These are phyloP conservation scores for Eretmodus cyanostictus DNA, from an alignment of 2,113 vertebrate species.

Conservation along the genomic window DNA sequence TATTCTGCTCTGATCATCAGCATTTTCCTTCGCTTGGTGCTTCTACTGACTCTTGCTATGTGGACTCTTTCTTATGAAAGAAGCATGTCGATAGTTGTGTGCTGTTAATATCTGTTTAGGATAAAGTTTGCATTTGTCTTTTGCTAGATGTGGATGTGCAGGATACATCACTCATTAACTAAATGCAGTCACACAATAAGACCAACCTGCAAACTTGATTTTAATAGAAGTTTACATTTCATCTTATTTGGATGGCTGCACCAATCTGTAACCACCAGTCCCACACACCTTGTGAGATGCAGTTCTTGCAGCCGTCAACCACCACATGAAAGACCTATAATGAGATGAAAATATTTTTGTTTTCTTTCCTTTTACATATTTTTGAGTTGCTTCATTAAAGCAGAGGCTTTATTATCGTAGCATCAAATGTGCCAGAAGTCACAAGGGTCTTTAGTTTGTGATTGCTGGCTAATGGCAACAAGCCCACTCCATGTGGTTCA, in stretches of 20 bases:
- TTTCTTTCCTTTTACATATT: neutral
- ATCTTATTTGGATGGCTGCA: neutral
- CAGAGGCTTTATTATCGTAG: neutral
- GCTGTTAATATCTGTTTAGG: neutral
- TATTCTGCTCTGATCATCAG: neutral
- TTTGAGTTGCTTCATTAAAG: neutral
- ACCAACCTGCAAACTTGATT: neutral
- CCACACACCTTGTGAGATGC: neutral
- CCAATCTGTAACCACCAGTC: neutral
- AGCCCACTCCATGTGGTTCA: neutral
- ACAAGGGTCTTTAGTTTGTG: neutral
- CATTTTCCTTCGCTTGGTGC: neutral
- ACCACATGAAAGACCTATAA: neutral
- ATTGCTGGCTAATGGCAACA: neutral
- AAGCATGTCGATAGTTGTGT: neutral
- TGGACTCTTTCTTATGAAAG: neutral
- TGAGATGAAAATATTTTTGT: neutral
- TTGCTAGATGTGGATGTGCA: neutral
- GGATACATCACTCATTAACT: neutral
- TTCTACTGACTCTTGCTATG: neutral
- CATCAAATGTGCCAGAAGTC: neutral
- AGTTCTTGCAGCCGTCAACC: neutral
- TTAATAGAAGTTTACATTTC: fast-evolving
- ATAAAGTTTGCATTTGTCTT: neutral
- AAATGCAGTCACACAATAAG: neutral